These are phyloP conservation scores for Xanthostigma xanthostigma DNA, from an alignment of 2,888 invertebrate genomes.

Conservation along the genomic window DNA sequence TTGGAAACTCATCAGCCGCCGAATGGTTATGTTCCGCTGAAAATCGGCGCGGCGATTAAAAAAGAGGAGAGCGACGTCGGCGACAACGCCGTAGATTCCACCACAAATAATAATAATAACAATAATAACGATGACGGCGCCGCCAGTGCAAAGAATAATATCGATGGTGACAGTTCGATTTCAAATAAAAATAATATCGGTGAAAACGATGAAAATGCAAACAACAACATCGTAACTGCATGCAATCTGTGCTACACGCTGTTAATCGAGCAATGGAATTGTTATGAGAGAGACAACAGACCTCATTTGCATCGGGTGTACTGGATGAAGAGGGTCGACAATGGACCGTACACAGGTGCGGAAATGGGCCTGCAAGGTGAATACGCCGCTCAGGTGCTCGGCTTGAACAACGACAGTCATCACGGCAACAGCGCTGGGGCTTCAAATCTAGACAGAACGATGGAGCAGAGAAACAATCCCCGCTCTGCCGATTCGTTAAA, in stretches of 20 bases:
- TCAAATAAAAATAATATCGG: neutral
- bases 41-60: conserved; percentile 16
- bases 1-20: conserved; percentile 81
- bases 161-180: neutral
- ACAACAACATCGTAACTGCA: conserved; percentile 42
- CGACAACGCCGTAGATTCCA: too few relatives aligned
- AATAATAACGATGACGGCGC: conserved; percentile 17
- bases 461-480: conserved; percentile 18
- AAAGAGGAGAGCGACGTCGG: conserved; percentile 16
- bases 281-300: conserved; percentile 70
- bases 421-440: conserved; percentile 17
- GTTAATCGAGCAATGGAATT: conserved; percentile 83
- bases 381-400: conserved; percentile 80
- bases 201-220: conserved; percentile 15
- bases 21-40: conserved; percentile 42
- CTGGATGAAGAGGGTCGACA: conserved; percentile 84
- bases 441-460: conserved; percentile 2
- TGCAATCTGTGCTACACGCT: conserved; percentile 79
- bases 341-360: conserved; percentile 76
- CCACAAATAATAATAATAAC: too few relatives aligned
- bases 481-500: conserved; percentile 16
- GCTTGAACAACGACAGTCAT: conserved; percentile 45
- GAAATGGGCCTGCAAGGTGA: conserved; percentile 84
- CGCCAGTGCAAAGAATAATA: conserved; percentile 25
- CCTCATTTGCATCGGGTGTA: conserved; percentile 79